Evolutionary conservation across 2,113 vertebrate genomes (phyloP).

Genomic region (Podarcis muralis): DNA sequence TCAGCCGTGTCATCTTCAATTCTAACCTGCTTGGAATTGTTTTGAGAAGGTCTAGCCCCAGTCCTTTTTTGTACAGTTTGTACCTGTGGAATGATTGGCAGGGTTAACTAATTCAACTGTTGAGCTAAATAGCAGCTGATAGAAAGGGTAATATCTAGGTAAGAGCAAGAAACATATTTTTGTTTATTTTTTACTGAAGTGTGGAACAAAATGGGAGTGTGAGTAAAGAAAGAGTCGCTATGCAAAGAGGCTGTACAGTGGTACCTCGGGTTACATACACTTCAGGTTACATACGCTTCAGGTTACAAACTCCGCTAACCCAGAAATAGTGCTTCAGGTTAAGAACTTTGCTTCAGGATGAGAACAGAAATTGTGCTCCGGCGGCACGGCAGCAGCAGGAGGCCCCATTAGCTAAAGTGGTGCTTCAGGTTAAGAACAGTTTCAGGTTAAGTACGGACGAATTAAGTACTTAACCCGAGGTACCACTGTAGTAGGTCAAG

Average conservation of each 20-base stretch:
- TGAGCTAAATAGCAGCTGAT: not conserved
- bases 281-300: too few species aligned
- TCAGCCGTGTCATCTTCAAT: not conserved
- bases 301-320: too few species aligned
- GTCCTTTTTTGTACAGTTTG: not conserved
- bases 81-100: not conserved
- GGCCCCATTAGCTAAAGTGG: too few species aligned
- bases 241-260: not conserved
- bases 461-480: too few species aligned
- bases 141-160: not conserved
- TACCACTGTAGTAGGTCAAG: too few species aligned
- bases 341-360: too few species aligned
- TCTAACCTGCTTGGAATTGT: not conserved
- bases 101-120: conserved; percentile 3
- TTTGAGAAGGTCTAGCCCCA: not conserved
- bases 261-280: too few species aligned
- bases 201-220: not conserved
- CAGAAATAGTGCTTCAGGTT: too few species aligned
- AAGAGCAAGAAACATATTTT: conserved; percentile 5
- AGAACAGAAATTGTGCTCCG: too few species aligned
- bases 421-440: too few species aligned
- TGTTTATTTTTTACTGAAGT: not conserved
- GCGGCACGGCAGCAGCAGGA: too few species aligned
- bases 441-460: too few species aligned
- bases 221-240: not conserved